Evolutionary conservation across 2,797 vertebrate genomes (phyloP).

Genomic region (Brachyrhaphis roseni): DNA sequence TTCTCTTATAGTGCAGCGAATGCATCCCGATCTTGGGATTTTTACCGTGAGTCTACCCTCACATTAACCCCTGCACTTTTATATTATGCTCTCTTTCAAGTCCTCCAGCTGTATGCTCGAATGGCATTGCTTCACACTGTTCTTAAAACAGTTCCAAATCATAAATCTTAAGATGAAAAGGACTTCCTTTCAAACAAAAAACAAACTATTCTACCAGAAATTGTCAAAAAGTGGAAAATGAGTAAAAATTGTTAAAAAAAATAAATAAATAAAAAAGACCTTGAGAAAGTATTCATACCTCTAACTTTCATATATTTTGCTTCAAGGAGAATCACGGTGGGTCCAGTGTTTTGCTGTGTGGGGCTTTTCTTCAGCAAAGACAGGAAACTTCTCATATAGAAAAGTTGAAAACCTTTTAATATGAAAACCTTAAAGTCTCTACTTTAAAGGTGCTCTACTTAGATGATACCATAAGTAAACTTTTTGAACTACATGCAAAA

Average conservation of each 20-base stretch:
- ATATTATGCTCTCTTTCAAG: slow-evolving; percentile 68
- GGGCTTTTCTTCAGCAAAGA: not conserved
- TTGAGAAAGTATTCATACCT: not conserved
- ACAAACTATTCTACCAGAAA: slow-evolving; percentile 27
- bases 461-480: not conserved
- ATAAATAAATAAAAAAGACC: not conserved
- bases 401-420: not conserved
- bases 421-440: not conserved
- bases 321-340: not conserved
- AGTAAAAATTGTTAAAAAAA: not conserved
- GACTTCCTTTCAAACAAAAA: slow-evolving; percentile 24
- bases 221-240: slow-evolving; percentile 4
- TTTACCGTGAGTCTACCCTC: slow-evolving; percentile 48
- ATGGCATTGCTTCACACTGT: slow-evolving; percentile 50
- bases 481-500: not conserved
- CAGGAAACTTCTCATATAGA: not conserved
- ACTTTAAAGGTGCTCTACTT: not conserved
- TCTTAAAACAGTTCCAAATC: slow-evolving; percentile 38
- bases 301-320: not conserved
- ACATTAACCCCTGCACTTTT: slow-evolving; percentile 51
- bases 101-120: slow-evolving; percentile 56
- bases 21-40: slow-evolving; percentile 22
- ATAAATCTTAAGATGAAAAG: slow-evolving; percentile 62
- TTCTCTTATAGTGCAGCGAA: slow-evolving; percentile 19
- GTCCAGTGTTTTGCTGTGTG: not conserved